Evolutionary conservation across 2,113 vertebrate species (phyloP), one percentile per base, ranked within the genome.

Genomic region (Hemiprocne comata): DNA sequence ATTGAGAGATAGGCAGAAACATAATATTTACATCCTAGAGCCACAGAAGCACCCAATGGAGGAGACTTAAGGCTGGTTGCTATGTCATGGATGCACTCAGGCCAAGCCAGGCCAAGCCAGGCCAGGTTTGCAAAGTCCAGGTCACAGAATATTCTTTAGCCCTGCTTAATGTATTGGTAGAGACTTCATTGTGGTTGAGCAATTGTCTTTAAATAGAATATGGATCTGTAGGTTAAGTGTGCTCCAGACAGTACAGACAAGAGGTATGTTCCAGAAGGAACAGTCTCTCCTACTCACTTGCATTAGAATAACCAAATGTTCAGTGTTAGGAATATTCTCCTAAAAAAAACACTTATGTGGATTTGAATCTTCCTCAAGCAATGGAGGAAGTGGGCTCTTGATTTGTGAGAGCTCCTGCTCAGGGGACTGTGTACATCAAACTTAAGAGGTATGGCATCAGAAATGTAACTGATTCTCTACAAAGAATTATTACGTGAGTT

Each of bases 291-390:
- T 62, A 19, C 17, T 55, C 21, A 19, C 10, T 75, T 93, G 51
- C 36, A 50, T 38, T 65, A 62, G 7, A 19, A 55, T 28, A 83
- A 69, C 0, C 2, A 86, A 25, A 24, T 36, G 13, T 31, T 87
- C 18, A 36, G 29, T 66, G 8, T 44, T 84, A 55, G 73, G 31
- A 84, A 67, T 19, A 42, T 36, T 70, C 10, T 81, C 36, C 26
- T 50, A 65, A n/a, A 84, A 90, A 90, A 50, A 50, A 17, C 20
- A 50, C 48, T 21, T 20, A 66, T 38, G 9, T 34, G 18, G 11
- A 87, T 84, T 34, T 70, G 54, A 87, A 87, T 74, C 51, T 89
- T 89, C 8, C n/a, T 40, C 51, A 71, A 54, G 25, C 44, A 71
- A n/a, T 2, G 6, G 21, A 71, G 12, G 31, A 91, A 81, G 38